Conservation (phyloP, 2,888 invertebrate species). For the Eupeodes luniger region DNA sequence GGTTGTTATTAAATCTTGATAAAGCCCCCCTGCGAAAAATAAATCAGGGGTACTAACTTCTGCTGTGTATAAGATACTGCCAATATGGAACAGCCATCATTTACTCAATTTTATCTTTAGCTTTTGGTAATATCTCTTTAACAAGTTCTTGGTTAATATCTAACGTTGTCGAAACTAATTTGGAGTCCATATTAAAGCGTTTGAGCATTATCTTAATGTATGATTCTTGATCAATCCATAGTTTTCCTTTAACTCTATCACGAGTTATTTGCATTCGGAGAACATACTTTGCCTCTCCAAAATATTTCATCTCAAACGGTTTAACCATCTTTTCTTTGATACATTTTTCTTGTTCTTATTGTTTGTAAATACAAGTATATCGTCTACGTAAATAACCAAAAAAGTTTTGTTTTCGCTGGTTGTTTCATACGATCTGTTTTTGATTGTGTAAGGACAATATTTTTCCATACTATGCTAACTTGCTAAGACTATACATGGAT, state of each 20-base stretch:
- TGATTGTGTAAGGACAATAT: too few relatives aligned
- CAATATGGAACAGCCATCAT: neutral
- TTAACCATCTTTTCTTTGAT: neutral
- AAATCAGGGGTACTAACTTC: neutral
- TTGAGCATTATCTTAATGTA: neutral
- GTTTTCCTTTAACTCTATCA: neutral
- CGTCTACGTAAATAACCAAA: neutral
- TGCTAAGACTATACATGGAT: too few relatives aligned
- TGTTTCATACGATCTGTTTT: too few relatives aligned
- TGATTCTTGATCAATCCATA: neutral
- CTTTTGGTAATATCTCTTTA: neutral
- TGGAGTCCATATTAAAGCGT: neutral
- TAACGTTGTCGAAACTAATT: neutral
- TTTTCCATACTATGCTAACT: too few relatives aligned
- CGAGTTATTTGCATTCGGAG: neutral
- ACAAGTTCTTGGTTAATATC: neutral
- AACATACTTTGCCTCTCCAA: neutral
- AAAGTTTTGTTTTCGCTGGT: neutral
- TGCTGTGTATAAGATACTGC: neutral
- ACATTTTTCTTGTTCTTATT: neutral
- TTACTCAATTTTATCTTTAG: neutral
- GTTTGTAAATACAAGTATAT: neutral
- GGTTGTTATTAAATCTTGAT: neutral
- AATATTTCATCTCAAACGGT: slow-evolving; percentile 3
- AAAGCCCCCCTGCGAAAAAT: neutral